Percentiles rank a stretch among this genome's conserved stretches.
Evolutionary conservation across 2,113 vertebrate species (phyloP).

Genomic region (Anhinga anhinga): DNA sequence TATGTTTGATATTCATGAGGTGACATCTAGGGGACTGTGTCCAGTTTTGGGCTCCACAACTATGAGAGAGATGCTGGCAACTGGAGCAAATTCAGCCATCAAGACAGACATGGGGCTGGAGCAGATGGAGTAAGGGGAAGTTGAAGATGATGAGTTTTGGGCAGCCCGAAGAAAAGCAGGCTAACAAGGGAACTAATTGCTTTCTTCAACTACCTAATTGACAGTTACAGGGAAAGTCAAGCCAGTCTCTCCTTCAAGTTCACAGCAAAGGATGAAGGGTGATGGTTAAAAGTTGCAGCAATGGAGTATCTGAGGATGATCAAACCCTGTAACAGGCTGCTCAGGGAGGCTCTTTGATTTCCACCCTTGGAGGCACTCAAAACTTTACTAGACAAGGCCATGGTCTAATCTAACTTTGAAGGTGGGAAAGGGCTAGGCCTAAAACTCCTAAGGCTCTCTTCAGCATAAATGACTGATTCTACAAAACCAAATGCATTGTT

Average conservation of each 20-base stretch:
- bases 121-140: neutral
- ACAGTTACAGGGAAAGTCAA: neutral
- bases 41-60: neutral
- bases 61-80: neutral
- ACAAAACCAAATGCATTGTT: neutral
- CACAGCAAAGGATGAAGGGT: neutral
- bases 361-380: neutral
- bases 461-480: neutral
- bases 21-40: neutral
- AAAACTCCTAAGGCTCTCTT: neutral
- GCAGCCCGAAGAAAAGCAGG: neutral
- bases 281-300: neutral
- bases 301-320: neutral
- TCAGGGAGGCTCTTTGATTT: neutral
- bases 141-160: neutral
- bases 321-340: neutral
- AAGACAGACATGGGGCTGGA: neutral
- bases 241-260: neutral
- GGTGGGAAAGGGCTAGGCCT: neutral
- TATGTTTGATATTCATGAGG: neutral
- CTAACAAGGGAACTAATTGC: neutral
- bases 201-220: neutral
- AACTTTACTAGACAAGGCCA: neutral
- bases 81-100: neutral
- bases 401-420: neutral